A percentile compares a stretch with the other conserved stretches of the same genome.
phyloP scores from a whole-genome alignment of 2,797 vertebrate genomes.

The Avahi laniger region DNA sequence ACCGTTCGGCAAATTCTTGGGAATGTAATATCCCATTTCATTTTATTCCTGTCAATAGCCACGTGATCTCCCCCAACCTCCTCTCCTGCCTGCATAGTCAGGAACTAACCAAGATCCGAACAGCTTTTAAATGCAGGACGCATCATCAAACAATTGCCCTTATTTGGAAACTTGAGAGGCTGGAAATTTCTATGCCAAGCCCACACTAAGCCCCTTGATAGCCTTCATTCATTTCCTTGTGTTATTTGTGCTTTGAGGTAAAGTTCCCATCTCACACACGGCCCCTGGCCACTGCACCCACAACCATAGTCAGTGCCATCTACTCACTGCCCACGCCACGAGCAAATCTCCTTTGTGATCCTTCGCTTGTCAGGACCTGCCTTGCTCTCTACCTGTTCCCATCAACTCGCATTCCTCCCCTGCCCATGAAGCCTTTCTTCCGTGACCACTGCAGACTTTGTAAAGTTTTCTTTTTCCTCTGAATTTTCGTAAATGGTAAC shows the following conservation, averaged over 20 bases:
- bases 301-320: not conserved
- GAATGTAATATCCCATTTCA: not conserved
- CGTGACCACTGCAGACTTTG: not conserved
- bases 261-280: not conserved
- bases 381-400: not conserved
- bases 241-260: not conserved
- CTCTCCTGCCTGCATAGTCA: not conserved
- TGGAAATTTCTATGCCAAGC: not conserved
- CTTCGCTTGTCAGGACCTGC: not conserved
- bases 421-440: not conserved
- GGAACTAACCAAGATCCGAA: not conserved
- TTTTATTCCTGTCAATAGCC: not conserved
- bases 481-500: constrained; percentile 19
- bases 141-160: not conserved
- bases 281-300: not conserved
- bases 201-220: not conserved
- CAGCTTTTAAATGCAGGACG: not conserved
- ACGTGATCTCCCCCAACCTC: not conserved
- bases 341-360: not conserved
- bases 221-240: not conserved
- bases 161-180: not conserved
- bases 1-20: not conserved
- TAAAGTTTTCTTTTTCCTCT: not conserved
- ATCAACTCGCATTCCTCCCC: not conserved
- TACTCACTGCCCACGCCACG: not conserved